Evolutionary conservation across 2,113 vertebrate genomes (phyloP), one percentile per base, ranked within the genome.

Genomic region (Hemiprocne comata): DNA sequence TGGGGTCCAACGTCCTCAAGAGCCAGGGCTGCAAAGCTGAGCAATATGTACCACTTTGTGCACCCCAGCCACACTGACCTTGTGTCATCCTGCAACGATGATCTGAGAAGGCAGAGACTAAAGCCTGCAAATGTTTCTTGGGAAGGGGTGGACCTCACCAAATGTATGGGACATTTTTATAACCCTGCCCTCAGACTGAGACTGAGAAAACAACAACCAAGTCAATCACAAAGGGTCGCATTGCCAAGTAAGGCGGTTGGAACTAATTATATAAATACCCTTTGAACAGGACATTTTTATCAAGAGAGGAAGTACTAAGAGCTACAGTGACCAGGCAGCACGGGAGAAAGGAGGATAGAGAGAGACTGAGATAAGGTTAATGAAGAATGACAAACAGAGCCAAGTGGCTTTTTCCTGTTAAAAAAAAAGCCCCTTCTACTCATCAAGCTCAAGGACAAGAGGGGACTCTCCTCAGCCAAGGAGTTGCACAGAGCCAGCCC

Each of bases 331-430:
- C 76, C 86, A 83, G 86, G 93, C 77, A 92, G 87, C 58, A 76
- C 5, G 13, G 81, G 66, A 77, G 75, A 84, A 90, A 91, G 77
- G 31, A 87, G 87, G 95, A 71, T 94, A 91, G 93, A 94, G 80
- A 76, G 54, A 19, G 70, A 44, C 60, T 61, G 82, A 95, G 95
- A 97, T 97, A 97, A 95, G 93, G 91, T 60, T 93, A 96, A 97
- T 89, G 95, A 95, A 92, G 93, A 89, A 95, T 77, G 76, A 90
- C 92, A 96, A 94, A 83, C 48, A 87, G 75, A 96, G 93, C 73
- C 94, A 95, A 96, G 96, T 92, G 90, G 64, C 46, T 71, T 94
- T 94, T 95, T 96, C 95, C 96, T 85, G 80, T 87, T 80, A 42
- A 84, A 94, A 48, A 91, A 67, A 71, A 88, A 80, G 77, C 17